Conservation (phyloP, 35 echinoderm and acorn worm genomes). For the Ophioderma brevispina region DNA sequence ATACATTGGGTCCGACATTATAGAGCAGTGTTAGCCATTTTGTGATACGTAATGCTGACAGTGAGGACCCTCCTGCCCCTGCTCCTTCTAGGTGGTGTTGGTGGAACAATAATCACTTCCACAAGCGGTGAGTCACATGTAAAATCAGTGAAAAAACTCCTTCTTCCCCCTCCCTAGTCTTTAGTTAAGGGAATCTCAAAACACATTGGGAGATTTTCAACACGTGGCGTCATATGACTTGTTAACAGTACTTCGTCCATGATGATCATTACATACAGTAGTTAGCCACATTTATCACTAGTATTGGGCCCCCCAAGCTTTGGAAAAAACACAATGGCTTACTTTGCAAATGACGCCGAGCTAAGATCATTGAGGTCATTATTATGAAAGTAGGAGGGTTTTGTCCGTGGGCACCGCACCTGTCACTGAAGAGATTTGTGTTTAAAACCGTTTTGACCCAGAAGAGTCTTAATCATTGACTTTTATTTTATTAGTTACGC, state of each 20-base stretch:
- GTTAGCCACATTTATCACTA: slow-evolving; percentile 30
- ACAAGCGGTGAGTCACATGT: too few species aligned
- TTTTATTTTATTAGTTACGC: slow-evolving; percentile 12
- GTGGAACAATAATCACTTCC: neutral
- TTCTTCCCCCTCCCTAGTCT: neutral
- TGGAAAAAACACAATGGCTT: slow-evolving; percentile 22
- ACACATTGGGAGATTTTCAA: neutral
- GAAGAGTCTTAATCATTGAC: neutral
- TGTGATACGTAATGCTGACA: neutral
- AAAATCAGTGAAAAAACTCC: neutral
- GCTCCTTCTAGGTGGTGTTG: too few species aligned
- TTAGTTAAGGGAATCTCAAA: neutral
- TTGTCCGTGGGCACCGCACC: neutral
- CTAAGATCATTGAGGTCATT: neutral
- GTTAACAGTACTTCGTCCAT: too few species aligned
- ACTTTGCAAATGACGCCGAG: slow-evolving; percentile 12
- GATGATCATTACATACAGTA: neutral
- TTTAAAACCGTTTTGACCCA: slow-evolving; percentile 10
- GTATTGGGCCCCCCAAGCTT: slow-evolving; percentile 12
- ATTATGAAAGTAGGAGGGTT: slow-evolving; percentile 12
- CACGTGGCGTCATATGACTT: neutral
- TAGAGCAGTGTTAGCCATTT: neutral
- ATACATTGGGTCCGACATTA: neutral
- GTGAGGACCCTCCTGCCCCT: neutral
- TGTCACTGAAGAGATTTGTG: slow-evolving; percentile 13